Evolutionary conservation across 2,113 vertebrate species (phyloP).

Genomic region (Myotis lucifugus): DNA sequence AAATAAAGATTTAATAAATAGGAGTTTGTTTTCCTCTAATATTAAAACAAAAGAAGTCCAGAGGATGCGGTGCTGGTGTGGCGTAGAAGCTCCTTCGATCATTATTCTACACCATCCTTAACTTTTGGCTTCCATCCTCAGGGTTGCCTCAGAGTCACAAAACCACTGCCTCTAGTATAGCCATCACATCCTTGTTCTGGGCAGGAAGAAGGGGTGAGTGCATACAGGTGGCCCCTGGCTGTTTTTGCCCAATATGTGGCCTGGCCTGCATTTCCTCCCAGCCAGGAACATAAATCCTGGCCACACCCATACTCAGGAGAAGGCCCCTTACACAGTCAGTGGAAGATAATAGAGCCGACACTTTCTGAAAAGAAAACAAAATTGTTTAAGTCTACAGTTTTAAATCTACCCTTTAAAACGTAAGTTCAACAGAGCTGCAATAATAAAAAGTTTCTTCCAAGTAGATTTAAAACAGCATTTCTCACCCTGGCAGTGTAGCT

Average conservation of each 20-base stretch:
- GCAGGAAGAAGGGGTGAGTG: not conserved
- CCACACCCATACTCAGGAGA: not conserved
- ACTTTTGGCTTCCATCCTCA: not conserved
- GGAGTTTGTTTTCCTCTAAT: not conserved
- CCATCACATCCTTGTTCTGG: not conserved
- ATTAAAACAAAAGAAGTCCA: not conserved
- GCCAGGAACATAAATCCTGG: not conserved
- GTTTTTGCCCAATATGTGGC: not conserved
- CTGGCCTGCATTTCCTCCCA: not conserved
- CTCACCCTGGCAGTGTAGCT: not conserved
- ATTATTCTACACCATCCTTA: not conserved
- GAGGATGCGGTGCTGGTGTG: not conserved
- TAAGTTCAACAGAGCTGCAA: not conserved
- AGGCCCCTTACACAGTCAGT: not conserved
- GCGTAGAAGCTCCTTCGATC: not conserved
- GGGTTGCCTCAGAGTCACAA: not conserved
- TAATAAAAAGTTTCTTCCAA: constrained; percentile 28
- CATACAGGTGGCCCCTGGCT: not conserved
- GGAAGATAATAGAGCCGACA: not conserved
- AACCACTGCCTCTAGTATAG: not conserved
- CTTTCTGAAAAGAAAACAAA: not conserved
- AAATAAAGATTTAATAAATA: not conserved
- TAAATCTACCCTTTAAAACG: constrained; percentile 1
- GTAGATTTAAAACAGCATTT: not conserved
- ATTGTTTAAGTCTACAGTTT: not conserved